Conservation (phyloP, 2,888 invertebrate species). For the Platynereis dumerilii region DNA sequence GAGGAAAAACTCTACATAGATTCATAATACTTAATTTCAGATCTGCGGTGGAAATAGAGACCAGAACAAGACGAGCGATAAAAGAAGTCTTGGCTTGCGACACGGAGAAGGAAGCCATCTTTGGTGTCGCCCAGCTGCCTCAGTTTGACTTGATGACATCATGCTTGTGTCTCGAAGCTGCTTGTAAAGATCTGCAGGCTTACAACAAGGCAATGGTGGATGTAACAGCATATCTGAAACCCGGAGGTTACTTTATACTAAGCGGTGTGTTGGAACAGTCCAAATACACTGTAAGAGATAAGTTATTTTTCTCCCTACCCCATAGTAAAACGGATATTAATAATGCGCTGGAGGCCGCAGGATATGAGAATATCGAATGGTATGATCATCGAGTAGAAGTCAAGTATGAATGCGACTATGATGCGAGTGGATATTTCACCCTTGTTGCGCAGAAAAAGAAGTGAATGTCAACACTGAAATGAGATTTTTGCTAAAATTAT, state of each 20-base stretch:
- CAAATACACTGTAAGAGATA: neutral
- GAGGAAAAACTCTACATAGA: no score
- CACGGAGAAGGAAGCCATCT: no score
- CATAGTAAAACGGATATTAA: constrained; percentile 1
- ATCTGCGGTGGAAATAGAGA: no score
- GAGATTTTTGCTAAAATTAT: no score
- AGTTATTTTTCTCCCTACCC: neutral
- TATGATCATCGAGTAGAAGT: neutral
- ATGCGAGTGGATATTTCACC: neutral
- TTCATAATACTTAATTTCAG: no score
- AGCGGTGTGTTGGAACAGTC: neutral
- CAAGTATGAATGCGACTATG: neutral
- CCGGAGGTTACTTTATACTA: neutral
- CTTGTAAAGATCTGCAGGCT: neutral
- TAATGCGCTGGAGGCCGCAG: neutral
- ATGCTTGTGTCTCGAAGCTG: neutral
- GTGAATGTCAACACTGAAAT: no score
- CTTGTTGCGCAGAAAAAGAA: no score
- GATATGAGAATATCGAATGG: neutral
- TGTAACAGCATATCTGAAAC: neutral
- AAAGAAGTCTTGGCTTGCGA: no score
- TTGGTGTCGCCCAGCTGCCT: no score
- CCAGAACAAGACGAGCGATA: no score
- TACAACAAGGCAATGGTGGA: neutral
- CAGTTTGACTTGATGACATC: neutral